phyloP scores from a whole-genome alignment of 2,113 vertebrate genomes.

The Hydrochoerus hydrochaeris region DNA sequence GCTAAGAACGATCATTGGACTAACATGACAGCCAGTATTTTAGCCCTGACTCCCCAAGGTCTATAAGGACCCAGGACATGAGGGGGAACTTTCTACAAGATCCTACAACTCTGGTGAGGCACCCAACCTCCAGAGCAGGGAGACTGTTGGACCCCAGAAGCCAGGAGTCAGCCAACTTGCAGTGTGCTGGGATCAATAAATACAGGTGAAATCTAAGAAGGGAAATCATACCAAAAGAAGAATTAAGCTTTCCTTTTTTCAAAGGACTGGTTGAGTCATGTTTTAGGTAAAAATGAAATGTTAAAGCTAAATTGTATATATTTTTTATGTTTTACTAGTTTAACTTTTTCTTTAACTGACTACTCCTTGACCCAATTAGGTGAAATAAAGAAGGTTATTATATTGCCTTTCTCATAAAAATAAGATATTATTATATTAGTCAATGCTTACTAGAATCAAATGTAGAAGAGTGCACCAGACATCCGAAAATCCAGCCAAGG shows the following conservation, averaged over 20 bases:
- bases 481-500: not conserved
- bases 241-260: conserved; percentile 19
- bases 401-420: not conserved
- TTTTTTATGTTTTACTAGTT: not conserved
- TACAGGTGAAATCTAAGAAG: not conserved
- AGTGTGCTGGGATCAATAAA: not conserved
- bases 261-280: not conserved
- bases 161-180: not conserved
- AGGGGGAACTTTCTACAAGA: not conserved
- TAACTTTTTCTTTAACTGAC: not conserved
- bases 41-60: too few relatives aligned
- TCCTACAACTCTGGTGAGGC: not conserved
- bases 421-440: not conserved
- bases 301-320: not conserved
- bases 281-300: conserved; percentile 6
- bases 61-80: not conserved
- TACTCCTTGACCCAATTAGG: not conserved
- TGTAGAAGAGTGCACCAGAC: not conserved
- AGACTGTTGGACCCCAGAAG: not conserved
- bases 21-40: not conserved
- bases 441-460: not conserved
- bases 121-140: not conserved
- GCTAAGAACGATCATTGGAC: not conserved
- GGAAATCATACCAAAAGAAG: not conserved
- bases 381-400: not conserved